Base-by-base conservation (phyloP, 2,888 invertebrate genomes). In the Stenolophus ochropezus region DNA sequence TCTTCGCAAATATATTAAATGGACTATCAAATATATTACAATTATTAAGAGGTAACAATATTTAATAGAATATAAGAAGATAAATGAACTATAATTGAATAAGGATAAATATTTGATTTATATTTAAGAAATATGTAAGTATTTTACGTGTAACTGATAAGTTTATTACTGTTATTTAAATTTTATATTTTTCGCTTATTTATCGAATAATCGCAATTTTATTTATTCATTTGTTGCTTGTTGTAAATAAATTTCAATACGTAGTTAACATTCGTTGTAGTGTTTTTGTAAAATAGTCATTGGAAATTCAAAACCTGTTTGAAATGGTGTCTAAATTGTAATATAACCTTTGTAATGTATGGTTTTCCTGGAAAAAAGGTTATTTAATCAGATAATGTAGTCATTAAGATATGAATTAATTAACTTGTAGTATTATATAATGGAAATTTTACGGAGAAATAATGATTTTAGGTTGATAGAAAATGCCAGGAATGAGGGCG, bases 401-500 rank as follows among this genome's bases (percentile, higher is more conserved):
- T 56, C 21, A 53, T 53, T 53, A 18, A 56, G 56, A 56, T 56
- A 53, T 56, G 56, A 21, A 56, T 21, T 56, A 56, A 56, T 56
- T 56, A 56, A 20, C 20, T 56, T 56, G 56, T 56, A 20, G 56
- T 61, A 61, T 61, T 61, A 61, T 61, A 25, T 23, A 61, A 61
- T 61, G 23, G n/a, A n/a, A n/a, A n/a, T n/a, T n/a, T n/a, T n/a
- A n/a, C n/a, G n/a, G n/a, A n/a, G 20, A 11, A 8, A 4, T 5
- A 33, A 69, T 69, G 5, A 27, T 69, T 69, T 18, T 83, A 90
- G 90, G 89, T 89, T 87, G 87, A 85, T 86, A 87, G 88, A 90
- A 90, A 88, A 90, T 90, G 90, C 90, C 90, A 88, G 89, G 90
- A 87, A 88, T 90, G 89, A 89, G 89, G 87, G 89, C 89, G 88